Evolutionary conservation across 2,797 vertebrate species (phyloP).

Genomic region (Urocyon cinereoargenteus): DNA sequence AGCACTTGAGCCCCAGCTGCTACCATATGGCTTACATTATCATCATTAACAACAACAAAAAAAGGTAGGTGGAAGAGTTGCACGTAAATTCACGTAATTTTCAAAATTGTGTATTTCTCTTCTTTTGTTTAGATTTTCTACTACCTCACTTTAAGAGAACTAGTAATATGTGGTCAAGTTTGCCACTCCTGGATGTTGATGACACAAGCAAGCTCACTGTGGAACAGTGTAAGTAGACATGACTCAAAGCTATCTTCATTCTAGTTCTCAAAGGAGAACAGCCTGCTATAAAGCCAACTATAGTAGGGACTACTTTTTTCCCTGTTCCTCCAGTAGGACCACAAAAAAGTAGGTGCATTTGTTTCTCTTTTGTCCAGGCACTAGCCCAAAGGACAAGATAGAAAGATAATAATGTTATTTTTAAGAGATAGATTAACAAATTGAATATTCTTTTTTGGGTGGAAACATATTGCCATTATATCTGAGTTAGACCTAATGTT

Average conservation of each 20-base stretch:
- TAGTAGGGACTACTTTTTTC: neutral
- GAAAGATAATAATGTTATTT: neutral
- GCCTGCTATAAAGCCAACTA: neutral
- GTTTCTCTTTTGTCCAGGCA: slow-evolving; percentile 12
- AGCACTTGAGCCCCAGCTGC: neutral
- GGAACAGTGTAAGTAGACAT: slow-evolving; percentile 86
- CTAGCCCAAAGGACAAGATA: neutral
- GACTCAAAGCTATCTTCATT: neutral
- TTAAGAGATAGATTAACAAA: neutral
- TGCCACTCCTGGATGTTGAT: slow-evolving; percentile 84
- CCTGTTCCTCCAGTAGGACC: neutral
- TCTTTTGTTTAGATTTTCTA: slow-evolving; percentile 84
- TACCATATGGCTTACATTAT: neutral
- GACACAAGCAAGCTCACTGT: slow-evolving; percentile 82
- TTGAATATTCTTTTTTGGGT: slow-evolving; percentile 46
- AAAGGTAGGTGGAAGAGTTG: neutral
- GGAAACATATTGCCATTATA: slow-evolving; percentile 1
- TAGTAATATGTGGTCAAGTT: slow-evolving; percentile 85
- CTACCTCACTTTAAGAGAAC: slow-evolving; percentile 84
- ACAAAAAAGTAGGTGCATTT: neutral
- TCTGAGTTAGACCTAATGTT: neutral
- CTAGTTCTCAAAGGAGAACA: neutral
- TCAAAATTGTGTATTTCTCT: slow-evolving; percentile 57
- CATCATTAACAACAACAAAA: neutral
- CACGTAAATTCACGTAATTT: neutral